Base-by-base conservation (phyloP, 2,888 invertebrate species). In the Onthophagus sagittarius region DNA sequence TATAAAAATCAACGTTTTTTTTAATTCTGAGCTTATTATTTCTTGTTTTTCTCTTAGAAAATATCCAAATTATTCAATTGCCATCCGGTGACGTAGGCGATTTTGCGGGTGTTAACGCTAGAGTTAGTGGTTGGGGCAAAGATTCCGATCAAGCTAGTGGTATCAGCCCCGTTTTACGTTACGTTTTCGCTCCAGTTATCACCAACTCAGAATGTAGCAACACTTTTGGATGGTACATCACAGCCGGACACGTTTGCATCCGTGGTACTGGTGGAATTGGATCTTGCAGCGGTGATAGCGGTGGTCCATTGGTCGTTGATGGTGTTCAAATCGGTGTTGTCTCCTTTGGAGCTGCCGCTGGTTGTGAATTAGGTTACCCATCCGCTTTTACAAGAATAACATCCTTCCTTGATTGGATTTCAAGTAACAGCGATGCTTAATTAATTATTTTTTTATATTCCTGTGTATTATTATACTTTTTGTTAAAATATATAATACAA, bases 241-340 rank as follows among this genome's bases (percentile, higher is more conserved):
- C 23, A 62, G 4, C 23, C 53, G 65, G 62, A n/a, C 87, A 88
- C 76, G 77, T 89, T 6, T 89, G 89, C 76, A 86, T 86, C 32
- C 81, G 82, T 14, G 88, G 88, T 0, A 74, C 77, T 0, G 82
- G 82, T 0, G 83, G 84, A 0, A 84, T 83, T n/a, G 86, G 87
- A 0, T 87, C 87, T 1, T 89, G 89, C 75, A 86, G 85, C 33
- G 88, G 87, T 0, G 87, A 87, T 75, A 86, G 86, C 11, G 86
- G 85, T 65, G 85, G 85, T 31, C 77, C 81, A 14, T 73, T 78
- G 73, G 73, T 75, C 23, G n/a, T 72, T 5, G 62, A 65, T 31
- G 62, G 71, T 53, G 70, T 74, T 62, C 62, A 78, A 76, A 72
- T 78, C 65, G 83, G 83, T 53, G 77, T 83, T 70, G 82, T 80